Percentiles rank a stretch among this genome's conserved stretches.
Evolutionary conservation across 1,140 invertebrate species (phyloP).

Genomic region (Vollenhovia emeryi): DNA sequence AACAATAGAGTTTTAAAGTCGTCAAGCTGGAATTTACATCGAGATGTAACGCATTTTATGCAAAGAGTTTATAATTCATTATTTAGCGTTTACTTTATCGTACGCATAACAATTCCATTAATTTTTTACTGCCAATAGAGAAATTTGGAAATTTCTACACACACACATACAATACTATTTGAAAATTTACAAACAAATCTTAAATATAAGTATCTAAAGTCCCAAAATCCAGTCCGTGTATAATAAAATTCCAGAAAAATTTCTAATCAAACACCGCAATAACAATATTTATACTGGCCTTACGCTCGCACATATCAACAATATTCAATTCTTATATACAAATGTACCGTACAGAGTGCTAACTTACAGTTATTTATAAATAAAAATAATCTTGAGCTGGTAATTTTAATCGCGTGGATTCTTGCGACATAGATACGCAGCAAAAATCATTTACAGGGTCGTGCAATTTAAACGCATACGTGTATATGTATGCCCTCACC

Average conservation of each 20-base stretch:
- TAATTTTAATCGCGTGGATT: neutral
- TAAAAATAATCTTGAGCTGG: neutral
- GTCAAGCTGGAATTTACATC: conserved; percentile 7
- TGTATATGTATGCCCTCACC: neutral
- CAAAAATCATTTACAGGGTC: conserved; percentile 3
- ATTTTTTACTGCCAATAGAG: neutral
- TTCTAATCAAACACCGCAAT: neutral
- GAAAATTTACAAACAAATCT: neutral
- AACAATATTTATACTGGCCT: neutral
- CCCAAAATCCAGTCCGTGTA: no score
- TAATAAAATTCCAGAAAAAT: neutral
- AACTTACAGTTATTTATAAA: neutral
- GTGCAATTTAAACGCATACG: conserved; percentile 24
- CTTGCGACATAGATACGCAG: neutral
- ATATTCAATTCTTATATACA: neutral
- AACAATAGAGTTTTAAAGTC: conserved; percentile 46
- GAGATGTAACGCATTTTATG: conserved; percentile 6
- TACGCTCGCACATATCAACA: no score
- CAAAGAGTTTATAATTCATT: neutral
- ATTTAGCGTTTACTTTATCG: neutral
- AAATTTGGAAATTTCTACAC: neutral
- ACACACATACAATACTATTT: neutral
- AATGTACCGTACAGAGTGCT: neutral
- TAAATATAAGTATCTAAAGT: neutral
- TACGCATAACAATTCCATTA: neutral